phyloP scores from a whole-genome alignment of 2,113 vertebrate species.

The Sturnira hondurensis region DNA sequence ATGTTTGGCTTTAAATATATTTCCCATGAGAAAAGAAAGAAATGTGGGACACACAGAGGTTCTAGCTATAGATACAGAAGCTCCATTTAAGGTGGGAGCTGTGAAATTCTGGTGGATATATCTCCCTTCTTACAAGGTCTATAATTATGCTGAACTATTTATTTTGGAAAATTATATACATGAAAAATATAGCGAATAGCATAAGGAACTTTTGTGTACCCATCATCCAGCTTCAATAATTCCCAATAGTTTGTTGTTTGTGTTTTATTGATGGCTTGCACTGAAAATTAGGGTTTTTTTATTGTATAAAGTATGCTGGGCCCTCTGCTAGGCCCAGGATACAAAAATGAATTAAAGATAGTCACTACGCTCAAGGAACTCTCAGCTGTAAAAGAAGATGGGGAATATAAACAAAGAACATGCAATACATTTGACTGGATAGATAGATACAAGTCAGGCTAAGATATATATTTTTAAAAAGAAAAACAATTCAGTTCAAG shows the following conservation, averaged over 20 bases:
- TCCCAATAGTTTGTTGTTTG: neutral
- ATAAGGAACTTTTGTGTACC: neutral
- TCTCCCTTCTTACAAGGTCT: neutral
- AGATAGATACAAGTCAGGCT: neutral
- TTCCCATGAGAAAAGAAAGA: conserved; percentile 24
- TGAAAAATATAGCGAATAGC: neutral
- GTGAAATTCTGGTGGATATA: neutral
- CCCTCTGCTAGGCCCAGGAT: neutral
- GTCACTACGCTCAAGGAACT: neutral
- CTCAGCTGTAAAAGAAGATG: neutral
- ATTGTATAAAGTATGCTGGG: neutral
- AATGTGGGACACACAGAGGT: neutral
- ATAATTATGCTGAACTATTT: neutral
- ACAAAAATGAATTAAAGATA: neutral
- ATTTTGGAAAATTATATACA: neutral
- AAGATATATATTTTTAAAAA: neutral
- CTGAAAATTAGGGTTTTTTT: neutral
- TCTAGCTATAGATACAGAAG: neutral
- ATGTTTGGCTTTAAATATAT: neutral
- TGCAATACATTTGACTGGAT: neutral
- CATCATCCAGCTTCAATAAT: neutral
- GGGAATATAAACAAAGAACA: neutral
- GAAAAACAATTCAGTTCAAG: neutral
- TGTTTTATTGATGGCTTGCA: neutral
- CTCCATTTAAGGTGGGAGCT: neutral